These are phyloP conservation scores for Drosophila littoralis DNA, from an alignment of 1,140 invertebrate genomes.

Conservation along the genomic window DNA sequence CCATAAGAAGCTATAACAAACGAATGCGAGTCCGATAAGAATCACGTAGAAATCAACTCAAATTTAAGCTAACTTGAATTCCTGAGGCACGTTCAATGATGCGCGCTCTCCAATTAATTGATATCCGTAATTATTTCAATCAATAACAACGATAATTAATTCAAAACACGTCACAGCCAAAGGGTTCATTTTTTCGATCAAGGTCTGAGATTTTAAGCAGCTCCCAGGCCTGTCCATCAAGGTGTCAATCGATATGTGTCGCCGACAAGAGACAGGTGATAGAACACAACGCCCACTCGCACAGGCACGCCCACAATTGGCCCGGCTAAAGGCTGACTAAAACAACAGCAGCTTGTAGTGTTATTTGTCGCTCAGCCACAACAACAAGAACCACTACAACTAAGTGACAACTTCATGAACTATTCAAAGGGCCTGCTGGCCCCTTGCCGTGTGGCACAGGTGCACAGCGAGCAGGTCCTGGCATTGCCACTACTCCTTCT, in stretches of 20 bases:
- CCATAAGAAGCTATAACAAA: constrained; percentile 12
- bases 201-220: constrained; percentile 6
- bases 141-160: constrained; percentile 16
- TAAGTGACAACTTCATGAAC: constrained; percentile 79
- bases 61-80: constrained; percentile 30
- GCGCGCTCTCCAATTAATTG: too few species aligned
- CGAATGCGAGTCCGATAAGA: not conserved
- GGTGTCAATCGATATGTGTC: constrained; percentile 50
- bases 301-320: constrained; percentile 13
- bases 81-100: too few species aligned
- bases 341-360: constrained; percentile 25
- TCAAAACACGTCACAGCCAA: constrained; percentile 37
- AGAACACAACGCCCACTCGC: not conserved
- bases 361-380: constrained; percentile 52
- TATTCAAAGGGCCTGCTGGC: constrained; percentile 59
- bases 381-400: constrained; percentile 45
- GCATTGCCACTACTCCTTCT: not conserved
- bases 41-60: constrained; percentile 22
- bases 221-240: constrained; percentile 36
- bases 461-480: constrained; percentile 4
- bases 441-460: not conserved
- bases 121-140: not conserved
- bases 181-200: not conserved
- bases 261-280: not conserved
- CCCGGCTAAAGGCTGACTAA: constrained; percentile 5